Conservation (phyloP, 1,140 invertebrate species). For the Stegodyphus dumicola region DNA sequence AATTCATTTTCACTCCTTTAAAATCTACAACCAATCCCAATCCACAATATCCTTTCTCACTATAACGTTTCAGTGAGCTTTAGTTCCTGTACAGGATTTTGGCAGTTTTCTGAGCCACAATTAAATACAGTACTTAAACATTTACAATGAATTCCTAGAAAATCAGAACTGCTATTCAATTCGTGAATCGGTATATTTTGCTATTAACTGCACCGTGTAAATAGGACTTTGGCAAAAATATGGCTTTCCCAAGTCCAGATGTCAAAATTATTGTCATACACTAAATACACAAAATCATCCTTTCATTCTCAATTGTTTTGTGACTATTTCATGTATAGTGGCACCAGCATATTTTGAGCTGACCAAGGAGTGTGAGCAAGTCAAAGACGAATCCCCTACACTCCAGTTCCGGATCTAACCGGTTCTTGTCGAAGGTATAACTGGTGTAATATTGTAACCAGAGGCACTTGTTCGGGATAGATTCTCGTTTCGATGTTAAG, state of each 20-base stretch:
- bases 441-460: slow-evolving; percentile 50
- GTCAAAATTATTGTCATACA: background rate
- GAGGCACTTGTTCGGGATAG: slow-evolving; percentile 57
- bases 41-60: background rate
- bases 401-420: slow-evolving; percentile 9
- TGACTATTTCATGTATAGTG: slow-evolving; percentile 10
- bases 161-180: background rate
- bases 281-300: background rate
- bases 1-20: too few relatives aligned
- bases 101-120: background rate
- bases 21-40: background rate
- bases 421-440: slow-evolving; percentile 37
- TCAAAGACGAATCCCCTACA: background rate
- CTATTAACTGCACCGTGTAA: background rate
- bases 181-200: background rate
- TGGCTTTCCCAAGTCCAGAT: background rate
- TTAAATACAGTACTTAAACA: background rate
- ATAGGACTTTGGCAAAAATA: background rate
- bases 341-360: slow-evolving; percentile 38
- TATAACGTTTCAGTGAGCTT: background rate
- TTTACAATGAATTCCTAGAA: background rate
- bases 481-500: slow-evolving; percentile 49
- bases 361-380: slow-evolving; percentile 23
- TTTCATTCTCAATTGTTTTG: background rate
- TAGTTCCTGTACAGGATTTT: background rate